A percentile compares a stretch with the other conserved stretches of the same genome.
These are phyloP conservation scores for Calameuta pallipes DNA, from an alignment of 2,888 invertebrate genomes.

Conservation along the genomic window DNA sequence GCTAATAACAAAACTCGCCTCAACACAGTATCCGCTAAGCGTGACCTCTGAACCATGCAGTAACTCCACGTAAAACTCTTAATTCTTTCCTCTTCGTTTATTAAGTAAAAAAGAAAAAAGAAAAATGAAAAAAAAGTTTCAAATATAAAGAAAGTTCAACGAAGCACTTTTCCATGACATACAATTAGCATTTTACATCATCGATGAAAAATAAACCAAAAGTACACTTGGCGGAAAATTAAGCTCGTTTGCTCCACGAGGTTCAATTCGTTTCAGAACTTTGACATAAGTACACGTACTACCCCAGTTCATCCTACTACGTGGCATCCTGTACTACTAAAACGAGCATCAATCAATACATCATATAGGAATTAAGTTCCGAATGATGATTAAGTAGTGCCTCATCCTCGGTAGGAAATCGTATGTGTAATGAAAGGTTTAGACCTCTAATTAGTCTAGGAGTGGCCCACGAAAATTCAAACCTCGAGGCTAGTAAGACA, in stretches of 20 bases:
- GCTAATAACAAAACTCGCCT: background rate
- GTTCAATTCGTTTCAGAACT: background rate
- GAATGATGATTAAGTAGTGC: background rate
- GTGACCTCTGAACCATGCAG: background rate
- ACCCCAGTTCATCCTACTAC: background rate
- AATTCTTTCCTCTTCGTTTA: background rate
- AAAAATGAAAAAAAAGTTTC: background rate
- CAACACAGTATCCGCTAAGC: background rate
- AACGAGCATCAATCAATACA: background rate
- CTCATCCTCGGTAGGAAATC: constrained; percentile 1
- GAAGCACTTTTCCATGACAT: background rate
- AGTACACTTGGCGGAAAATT: background rate
- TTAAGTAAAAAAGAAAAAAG: background rate
- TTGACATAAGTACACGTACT: background rate
- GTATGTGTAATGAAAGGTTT: constrained; percentile 21
- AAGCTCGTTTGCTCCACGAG: background rate
- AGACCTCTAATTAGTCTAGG: constrained; percentile 13
- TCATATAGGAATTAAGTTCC: background rate
- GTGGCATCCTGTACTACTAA: background rate
- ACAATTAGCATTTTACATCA: background rate
- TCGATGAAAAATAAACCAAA: background rate
- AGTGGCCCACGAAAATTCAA: background rate
- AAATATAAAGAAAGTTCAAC: background rate
- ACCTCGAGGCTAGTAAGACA: background rate
- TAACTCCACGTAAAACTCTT: background rate